Evolutionary conservation across 37 sponge, comb jelly and placozoan genomes (phyloP).

Genomic region (Axinella damicornis): DNA sequence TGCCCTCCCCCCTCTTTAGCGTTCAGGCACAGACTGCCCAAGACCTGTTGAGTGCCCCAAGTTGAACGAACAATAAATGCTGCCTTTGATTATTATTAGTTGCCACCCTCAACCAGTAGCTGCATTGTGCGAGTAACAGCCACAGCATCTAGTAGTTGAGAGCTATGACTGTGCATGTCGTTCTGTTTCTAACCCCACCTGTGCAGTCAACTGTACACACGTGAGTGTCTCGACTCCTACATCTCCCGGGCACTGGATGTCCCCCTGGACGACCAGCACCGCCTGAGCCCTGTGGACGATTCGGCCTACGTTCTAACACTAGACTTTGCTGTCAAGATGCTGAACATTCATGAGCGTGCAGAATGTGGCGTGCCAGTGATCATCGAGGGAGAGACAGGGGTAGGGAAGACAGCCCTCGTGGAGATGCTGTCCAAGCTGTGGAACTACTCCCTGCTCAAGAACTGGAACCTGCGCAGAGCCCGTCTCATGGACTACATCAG

Average conservation of each 20-base stretch:
- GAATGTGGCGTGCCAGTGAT: slow-evolving; percentile 84
- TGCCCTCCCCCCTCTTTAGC: not conserved
- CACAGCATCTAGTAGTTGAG: no score
- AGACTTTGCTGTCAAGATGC: slow-evolving; percentile 82
- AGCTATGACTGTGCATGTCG: no score
- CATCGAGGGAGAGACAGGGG: slow-evolving; percentile 90
- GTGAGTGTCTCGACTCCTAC: slow-evolving; percentile 69
- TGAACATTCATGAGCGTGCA: slow-evolving; percentile 79
- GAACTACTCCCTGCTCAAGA: slow-evolving; percentile 52
- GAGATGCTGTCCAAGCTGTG: slow-evolving; percentile 79
- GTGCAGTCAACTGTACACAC: slow-evolving; percentile 56
- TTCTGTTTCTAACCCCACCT: not conserved
- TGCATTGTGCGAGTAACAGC: no score
- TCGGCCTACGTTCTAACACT: slow-evolving; percentile 75
- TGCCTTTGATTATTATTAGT: no score
- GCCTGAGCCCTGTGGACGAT: slow-evolving; percentile 65
- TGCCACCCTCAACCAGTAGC: no score
- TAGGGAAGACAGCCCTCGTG: slow-evolving; percentile 81
- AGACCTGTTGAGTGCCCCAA: no score
- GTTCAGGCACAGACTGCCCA: not conserved
- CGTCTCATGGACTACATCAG: slow-evolving; percentile 48
- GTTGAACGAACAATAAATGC: no score
- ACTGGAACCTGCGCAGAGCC: slow-evolving; percentile 33
- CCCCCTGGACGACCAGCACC: slow-evolving; percentile 26
- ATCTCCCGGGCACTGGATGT: slow-evolving; percentile 80